Evolutionary conservation across 1,140 invertebrate genomes (phyloP), one percentile per base, ranked within the genome.

Genomic region (Zaprionus ornatus): DNA sequence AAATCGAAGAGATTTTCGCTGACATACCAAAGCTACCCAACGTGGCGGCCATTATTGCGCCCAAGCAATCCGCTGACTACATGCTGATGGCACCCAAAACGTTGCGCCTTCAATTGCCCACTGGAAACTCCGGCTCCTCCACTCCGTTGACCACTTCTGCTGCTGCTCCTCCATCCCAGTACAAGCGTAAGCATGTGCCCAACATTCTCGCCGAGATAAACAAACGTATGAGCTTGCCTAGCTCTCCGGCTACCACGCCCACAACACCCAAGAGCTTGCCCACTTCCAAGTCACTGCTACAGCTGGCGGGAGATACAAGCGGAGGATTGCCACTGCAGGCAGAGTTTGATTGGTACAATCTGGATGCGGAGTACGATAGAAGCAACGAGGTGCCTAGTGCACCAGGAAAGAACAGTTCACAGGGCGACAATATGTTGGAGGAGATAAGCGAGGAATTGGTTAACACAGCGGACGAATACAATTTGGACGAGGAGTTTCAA

Each of bases 21-120:
- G 93, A 94, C 64, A 93, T 94, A 90, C 94, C 94, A 78, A 94
- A 94, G 82, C 81, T 94, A 80, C 93, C 94, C 17, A 94, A 94
- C 91, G 93, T 94, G 25, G 93, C 93, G 17, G 93, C 94, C 80
- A 94, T 94, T 13, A 93, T 94, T 65, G 93, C 93, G 19, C 93
- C 93, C 7, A 93, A 91, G 54, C 74, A 87, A 42, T 55, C 80
- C 15, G 67, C 74, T 1, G 59, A 80, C 29, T 87, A 87, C 60
- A 10, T 91, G 25, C 50, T 77, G 4, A 91, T 90, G 90, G 74
- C 80, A 19, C 77, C 82, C 17, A 87, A 82, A 37, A 48, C 60
- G 29, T 45, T 78, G 32, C 76, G 76, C n/a, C 65, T 77, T 10
- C 74, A 77, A 40, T 19, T 63, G 25, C 70, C 66, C 3, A 4